Conservation (phyloP, 2,113 vertebrate genomes). For the Strix aluco region DNA sequence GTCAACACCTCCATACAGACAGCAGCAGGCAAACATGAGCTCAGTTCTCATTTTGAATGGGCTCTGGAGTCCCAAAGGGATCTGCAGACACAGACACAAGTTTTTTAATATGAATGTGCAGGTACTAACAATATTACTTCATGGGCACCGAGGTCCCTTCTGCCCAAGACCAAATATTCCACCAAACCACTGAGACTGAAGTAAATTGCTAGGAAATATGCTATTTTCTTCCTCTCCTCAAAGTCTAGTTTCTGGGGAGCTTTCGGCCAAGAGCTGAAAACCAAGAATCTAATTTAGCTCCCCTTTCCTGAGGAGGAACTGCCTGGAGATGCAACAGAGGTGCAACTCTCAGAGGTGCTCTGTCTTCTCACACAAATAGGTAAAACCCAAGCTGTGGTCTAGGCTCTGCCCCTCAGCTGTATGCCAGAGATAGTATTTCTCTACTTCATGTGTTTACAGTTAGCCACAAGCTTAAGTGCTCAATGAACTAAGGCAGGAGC, state of each 20-base stretch:
- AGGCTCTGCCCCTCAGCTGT: not conserved
- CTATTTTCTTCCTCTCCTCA: not conserved
- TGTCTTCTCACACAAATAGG: not conserved
- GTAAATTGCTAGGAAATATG: not conserved
- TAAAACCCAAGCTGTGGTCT: not conserved
- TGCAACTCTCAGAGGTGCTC: not conserved
- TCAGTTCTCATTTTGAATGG: not conserved
- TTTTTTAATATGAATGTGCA: constrained; percentile 28
- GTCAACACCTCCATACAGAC: not conserved
- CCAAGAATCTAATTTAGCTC: not conserved
- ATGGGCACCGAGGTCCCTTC: not conserved
- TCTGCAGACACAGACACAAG: not conserved
- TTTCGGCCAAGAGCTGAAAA: not conserved
- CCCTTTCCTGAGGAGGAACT: not conserved
- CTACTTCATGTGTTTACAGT: not conserved
- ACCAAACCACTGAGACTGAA: not conserved
- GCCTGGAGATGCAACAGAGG: not conserved
- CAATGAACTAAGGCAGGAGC: not conserved
- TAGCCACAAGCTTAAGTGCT: not conserved
- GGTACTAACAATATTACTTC: constrained; percentile 30
- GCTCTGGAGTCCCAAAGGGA: not conserved
- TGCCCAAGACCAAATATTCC: constrained; percentile 33
- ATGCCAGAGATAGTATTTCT: not conserved
- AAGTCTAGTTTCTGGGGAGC: not conserved
- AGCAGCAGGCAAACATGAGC: not conserved